Evolutionary conservation across 1,140 invertebrate species (phyloP).

Genomic region (Andrena cerasifolii): DNA sequence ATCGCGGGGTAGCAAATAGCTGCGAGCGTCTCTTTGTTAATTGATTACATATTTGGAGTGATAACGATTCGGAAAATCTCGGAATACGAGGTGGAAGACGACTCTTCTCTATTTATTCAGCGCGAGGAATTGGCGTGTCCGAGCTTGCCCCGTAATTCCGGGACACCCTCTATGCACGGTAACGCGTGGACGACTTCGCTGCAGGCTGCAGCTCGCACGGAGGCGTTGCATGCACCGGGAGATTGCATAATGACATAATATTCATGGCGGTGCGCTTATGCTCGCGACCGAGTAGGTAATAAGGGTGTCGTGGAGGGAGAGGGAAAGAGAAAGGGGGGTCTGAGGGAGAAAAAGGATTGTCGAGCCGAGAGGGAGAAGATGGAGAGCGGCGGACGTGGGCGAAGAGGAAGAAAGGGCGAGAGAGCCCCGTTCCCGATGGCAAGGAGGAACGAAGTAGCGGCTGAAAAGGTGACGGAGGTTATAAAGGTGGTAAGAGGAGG

Average conservation of each 20-base stretch:
- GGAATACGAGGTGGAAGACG: too few relatives aligned
- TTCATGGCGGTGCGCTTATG: constrained; percentile 75
- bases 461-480: constrained; percentile 56
- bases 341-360: background rate
- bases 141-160: too few relatives aligned
- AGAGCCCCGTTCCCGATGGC: constrained; percentile 37
- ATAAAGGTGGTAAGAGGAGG: constrained; percentile 37
- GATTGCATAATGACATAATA: constrained; percentile 83
- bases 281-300: constrained; percentile 73
- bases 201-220: constrained; percentile 44
- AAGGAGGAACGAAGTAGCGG: constrained; percentile 40
- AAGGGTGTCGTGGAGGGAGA: constrained; percentile 70
- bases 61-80: too few relatives aligned
- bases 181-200: constrained; percentile 12
- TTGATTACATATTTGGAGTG: too few relatives aligned
- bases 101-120: too few relatives aligned
- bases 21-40: too few relatives aligned
- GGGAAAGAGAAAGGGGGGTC: constrained; percentile 40
- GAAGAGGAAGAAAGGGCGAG: background rate
- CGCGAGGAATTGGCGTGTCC: too few relatives aligned
- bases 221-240: constrained; percentile 74
- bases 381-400: constrained; percentile 27
- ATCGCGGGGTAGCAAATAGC: too few relatives aligned
- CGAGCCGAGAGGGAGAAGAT: constrained; percentile 15
- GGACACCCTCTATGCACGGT: background rate